Conservation (phyloP, 2,113 vertebrate genomes). For the Microcebus jonahi region DNA sequence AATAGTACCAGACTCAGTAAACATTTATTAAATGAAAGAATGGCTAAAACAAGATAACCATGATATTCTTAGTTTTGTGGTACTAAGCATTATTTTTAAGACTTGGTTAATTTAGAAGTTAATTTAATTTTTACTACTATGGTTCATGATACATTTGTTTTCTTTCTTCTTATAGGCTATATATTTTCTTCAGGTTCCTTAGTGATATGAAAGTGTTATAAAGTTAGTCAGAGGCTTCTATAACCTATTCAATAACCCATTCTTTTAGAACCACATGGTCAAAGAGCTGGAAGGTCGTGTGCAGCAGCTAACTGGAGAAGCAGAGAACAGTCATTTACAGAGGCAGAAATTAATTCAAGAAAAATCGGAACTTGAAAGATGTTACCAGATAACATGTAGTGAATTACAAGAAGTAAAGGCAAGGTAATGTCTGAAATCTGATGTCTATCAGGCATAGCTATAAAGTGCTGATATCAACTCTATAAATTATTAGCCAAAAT, state of each 20-base stretch:
- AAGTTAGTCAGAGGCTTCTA: conserved; percentile 63
- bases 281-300: conserved; percentile 92
- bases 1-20: neutral
- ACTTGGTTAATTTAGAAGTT: conserved; percentile 25
- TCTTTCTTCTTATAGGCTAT: conserved; percentile 55
- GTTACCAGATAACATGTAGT: conserved; percentile 83
- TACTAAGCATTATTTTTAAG: neutral
- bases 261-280: conserved; percentile 89
- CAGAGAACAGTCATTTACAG: conserved; percentile 90
- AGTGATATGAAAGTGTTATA: neutral
- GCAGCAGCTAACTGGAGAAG: conserved; percentile 92
- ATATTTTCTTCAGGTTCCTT: conserved; percentile 74
- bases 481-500: neutral
- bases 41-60: neutral
- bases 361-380: conserved; percentile 91
- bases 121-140: conserved; percentile 42
- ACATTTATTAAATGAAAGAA: neutral
- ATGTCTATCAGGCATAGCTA: neutral
- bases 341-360: conserved; percentile 92
- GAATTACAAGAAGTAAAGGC: conserved; percentile 92
- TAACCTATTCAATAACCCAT: conserved; percentile 22
- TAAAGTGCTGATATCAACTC: neutral
- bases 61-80: neutral
- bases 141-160: conserved; percentile 60
- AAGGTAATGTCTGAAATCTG: conserved; percentile 84